Conservation (phyloP, 1,140 invertebrate species). For the Drosophila nikananu region DNA sequence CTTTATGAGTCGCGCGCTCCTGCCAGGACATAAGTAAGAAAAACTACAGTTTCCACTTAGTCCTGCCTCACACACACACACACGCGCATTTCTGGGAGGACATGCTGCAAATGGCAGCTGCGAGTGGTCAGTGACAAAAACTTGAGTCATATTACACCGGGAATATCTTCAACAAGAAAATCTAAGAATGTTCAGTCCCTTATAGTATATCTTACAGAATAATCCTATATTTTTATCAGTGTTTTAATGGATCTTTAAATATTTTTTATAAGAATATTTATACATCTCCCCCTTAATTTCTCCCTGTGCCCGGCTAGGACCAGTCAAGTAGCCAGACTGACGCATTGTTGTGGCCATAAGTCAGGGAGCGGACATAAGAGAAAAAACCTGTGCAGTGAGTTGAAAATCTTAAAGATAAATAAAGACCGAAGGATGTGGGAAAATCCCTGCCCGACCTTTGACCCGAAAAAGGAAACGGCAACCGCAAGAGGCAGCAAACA, state of each 20-base stretch:
- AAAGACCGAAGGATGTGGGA: slow-evolving; percentile 48
- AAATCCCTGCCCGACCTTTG: slow-evolving; percentile 63
- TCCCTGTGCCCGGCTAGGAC: slow-evolving; percentile 19
- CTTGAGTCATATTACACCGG: slow-evolving; percentile 15
- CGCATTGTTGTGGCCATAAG: slow-evolving; percentile 77
- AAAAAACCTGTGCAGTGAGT: slow-evolving; percentile 72
- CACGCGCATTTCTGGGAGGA: slow-evolving; percentile 38
- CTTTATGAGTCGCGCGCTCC: slow-evolving; percentile 65
- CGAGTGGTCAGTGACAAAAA: slow-evolving; percentile 82
- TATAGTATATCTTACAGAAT: background rate
- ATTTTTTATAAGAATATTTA: background rate
- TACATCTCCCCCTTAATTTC: background rate
- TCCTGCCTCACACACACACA: slow-evolving; percentile 40
- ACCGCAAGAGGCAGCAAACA: slow-evolving; percentile 58
- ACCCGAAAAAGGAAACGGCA: slow-evolving; percentile 63
- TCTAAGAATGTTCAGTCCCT: accelerated
- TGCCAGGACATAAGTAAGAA: slow-evolving; percentile 75
- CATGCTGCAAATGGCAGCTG: slow-evolving; percentile 72
- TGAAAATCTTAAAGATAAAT: slow-evolving; percentile 85
- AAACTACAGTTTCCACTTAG: slow-evolving; percentile 83
- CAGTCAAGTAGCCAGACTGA: slow-evolving; percentile 61
- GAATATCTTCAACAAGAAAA: background rate
- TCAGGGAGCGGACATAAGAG: slow-evolving; percentile 35
- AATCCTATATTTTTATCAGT: background rate
- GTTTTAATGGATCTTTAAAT: background rate